Evolutionary conservation across 2,113 vertebrate genomes (phyloP).

Genomic region (Tragelaphus strepsiceros): DNA sequence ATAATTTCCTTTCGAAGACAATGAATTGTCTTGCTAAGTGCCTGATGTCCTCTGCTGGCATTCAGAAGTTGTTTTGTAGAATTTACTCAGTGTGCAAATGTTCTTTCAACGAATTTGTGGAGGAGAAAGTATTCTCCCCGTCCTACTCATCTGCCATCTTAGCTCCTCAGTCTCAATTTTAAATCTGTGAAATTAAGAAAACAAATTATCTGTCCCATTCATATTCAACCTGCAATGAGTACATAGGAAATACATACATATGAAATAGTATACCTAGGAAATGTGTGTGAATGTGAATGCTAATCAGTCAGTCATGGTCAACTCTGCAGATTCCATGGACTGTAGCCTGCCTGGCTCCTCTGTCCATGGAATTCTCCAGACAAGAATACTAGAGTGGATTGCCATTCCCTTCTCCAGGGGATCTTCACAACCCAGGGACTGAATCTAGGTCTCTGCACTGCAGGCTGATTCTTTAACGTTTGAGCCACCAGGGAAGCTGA

Average conservation of each 20-base stretch:
- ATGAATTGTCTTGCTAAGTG: too few relatives aligned
- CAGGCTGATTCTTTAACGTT: neutral
- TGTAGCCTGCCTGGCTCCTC: neutral
- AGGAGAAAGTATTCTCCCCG: too few relatives aligned
- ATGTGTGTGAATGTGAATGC: neutral
- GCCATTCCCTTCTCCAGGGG: neutral
- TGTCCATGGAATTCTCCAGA: neutral
- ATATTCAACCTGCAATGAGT: neutral
- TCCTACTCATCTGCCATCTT: too few relatives aligned
- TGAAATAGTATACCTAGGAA: neutral
- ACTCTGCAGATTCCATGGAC: neutral
- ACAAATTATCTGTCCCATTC: neutral
- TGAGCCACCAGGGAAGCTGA: accelerated
- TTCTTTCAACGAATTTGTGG: too few relatives aligned
- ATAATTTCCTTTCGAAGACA: too few relatives aligned
- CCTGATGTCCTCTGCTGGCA: too few relatives aligned
- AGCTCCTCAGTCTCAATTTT: neutral
- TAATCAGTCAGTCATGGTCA: neutral
- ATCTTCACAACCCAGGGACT: neutral
- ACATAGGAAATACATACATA: neutral
- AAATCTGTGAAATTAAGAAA: neutral
- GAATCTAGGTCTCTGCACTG: neutral
- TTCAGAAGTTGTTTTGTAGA: too few relatives aligned
- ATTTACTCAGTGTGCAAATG: too few relatives aligned
- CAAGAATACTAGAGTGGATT: neutral